Base-by-base conservation (phyloP, 2,113 vertebrate genomes). In the Tricholaema leucomelas region DNA sequence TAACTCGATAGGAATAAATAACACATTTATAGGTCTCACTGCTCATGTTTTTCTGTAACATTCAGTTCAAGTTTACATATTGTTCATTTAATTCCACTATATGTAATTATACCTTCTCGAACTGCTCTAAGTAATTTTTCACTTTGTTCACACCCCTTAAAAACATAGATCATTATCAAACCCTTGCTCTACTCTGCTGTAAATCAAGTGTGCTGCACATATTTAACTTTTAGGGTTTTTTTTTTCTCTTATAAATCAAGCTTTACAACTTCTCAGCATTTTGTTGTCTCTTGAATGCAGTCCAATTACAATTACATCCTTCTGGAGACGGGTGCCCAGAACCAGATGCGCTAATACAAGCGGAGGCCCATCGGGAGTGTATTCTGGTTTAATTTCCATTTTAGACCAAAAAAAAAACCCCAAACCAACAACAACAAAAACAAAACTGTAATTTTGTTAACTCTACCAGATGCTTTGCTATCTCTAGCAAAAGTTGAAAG, bases 311-410 rank as follows among this genome's bases (percentile, higher is more conserved):
- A 92, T 90, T 90, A 64, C 48, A 84, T 70, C 52, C 42, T 91
- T 76, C 90, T 88, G 90, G 23, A 60, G 31, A 75, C 31, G 79
- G 21, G 28, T 92, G 83, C 78, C 72, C 84, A 89, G 78, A 92
- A 85, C 31, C 50, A 91, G 91, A 85, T 79, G 83, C 60, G 91
- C 27, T 86, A 91, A 92, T 96, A 81, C n/a, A 93, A 86, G 79
- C 3, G 0, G 28, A 94, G 75, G 78, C 35, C 72, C 54, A 93
- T 67, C 64, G 76, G 63, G 24, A 82, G 25, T 71, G 9, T 80
- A 88, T 70, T 88, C 83, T 65, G 38, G 40, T 90, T 88, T 93
- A n/a, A 90, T 85, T 93, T 75, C 81, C 84, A 88, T 88, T 95
- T 94, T 63, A 73, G 36, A 75, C 90, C 92, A 85, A 90, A 86